phyloP scores from a whole-genome alignment of 2,888 invertebrate genomes.

The Rhamphomyia laevipes region DNA sequence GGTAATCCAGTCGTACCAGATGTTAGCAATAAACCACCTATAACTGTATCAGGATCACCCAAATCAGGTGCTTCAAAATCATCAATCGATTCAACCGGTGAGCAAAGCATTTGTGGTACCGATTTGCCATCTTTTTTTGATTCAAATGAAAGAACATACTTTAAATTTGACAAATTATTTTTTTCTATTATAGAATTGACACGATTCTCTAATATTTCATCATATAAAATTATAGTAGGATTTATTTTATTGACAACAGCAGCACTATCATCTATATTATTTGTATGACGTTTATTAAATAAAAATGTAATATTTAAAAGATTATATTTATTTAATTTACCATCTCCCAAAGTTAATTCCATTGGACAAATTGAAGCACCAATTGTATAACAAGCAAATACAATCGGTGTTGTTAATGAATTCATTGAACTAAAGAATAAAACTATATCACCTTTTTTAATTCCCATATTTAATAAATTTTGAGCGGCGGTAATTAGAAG shows the following conservation, averaged over 20 bases:
- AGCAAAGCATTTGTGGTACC: not conserved
- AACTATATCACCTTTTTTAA: constrained; percentile 2
- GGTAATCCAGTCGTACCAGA: constrained; percentile 5
- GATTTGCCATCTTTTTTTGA: not conserved
- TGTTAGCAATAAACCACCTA: not conserved
- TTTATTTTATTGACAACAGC: not conserved
- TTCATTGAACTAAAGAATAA: not conserved
- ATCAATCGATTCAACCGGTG: not conserved
- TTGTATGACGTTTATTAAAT: too few relatives aligned
- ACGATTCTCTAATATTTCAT: not conserved
- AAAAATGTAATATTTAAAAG: too few relatives aligned
- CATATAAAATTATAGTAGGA: constrained; percentile 1
- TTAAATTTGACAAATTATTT: not conserved
- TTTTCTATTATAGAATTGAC: not conserved
- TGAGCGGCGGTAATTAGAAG: not conserved
- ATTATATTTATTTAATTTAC: constrained; percentile 1
- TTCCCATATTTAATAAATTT: not conserved
- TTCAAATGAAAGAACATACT: constrained; percentile 4
- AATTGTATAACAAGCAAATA: constrained; percentile 2
- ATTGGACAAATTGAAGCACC: constrained; percentile 1
- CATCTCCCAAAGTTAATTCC: constrained; percentile 3
- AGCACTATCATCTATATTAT: constrained; percentile 2
- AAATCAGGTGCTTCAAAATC: not conserved
- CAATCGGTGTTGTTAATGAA: constrained; percentile 1
- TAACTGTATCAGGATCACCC: not conserved